Evolutionary conservation across 2,113 vertebrate species (phyloP).

Genomic region (Ginglymostoma cirratum): DNA sequence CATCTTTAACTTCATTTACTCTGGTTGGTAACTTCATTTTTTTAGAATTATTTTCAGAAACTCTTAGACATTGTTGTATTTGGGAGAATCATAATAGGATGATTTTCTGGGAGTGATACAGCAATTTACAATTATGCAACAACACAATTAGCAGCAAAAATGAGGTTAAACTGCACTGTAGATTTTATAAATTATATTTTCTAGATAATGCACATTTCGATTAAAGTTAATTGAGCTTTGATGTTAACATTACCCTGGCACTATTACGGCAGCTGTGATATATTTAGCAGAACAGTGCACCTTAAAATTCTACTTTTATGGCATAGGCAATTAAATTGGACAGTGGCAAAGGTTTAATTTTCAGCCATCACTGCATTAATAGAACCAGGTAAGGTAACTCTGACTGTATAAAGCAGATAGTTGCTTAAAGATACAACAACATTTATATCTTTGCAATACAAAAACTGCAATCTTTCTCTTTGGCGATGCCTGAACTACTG

Average conservation of each 20-base stretch:
- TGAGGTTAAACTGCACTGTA: neutral
- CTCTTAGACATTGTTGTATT: neutral
- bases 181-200: neutral
- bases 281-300: neutral
- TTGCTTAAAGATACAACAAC: neutral
- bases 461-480: neutral
- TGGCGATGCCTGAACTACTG: neutral
- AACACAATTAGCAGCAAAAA: neutral
- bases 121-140: neutral
- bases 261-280: neutral
- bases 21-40: neutral
- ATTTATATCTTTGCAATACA: neutral
- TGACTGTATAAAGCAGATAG: neutral
- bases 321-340: neutral
- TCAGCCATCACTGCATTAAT: neutral
- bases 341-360: neutral
- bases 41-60: neutral
- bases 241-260: conserved; percentile 14
- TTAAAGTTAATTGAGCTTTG: neutral
- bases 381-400: neutral
- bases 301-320: conserved; percentile 19
- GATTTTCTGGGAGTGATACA: neutral
- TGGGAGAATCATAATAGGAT: neutral
- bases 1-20: neutral
- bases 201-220: neutral